Evolutionary conservation across 2,888 invertebrate species (phyloP), one percentile per base, ranked within the genome.

Genomic region (Bellardia pandia): DNA sequence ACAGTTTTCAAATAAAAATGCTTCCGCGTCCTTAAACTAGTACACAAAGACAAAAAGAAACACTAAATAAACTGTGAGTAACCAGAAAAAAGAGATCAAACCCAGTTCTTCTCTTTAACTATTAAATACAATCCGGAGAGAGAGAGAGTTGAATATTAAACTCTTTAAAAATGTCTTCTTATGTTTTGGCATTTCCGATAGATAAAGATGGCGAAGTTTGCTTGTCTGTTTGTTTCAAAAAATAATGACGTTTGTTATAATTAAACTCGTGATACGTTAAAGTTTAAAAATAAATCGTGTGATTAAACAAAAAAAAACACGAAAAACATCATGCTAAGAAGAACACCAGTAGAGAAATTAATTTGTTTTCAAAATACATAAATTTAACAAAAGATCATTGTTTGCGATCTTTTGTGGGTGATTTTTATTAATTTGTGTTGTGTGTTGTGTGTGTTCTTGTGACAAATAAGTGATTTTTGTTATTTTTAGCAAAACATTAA

Each of bases 1-100:
- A n/a, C n/a, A 30, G 60, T 79, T 79, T 51, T 60, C 62, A 60
- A 71, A 37, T 64, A n/a, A 40, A 72, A 80, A 79, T 62, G 60
- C 53, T 80, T 80, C 79, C 79, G 79, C 72, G 72, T 80, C 79
- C 79, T 80, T 33, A 58, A 60, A 13, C 37, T 56, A 48, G 30
- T 37, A 37, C 37, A 62, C 33, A 37, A n/a, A 56, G 11, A n/a
- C 2, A 42, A 2, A 64, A 58, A 42, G 5, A 58, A n/a, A 66
- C 40, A 42, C 11, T 30, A 62, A 72, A 56, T 33, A 30, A 14
- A 13, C 30, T 33, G 56, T 5, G 23, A 56, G 9, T 23, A 56
- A 9, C 7, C 2, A 56, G 2, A 6, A 23, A 9, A 23, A 56
- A 56, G 9, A 56, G 23, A 56, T 8, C 16, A 9, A 56, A 14